These are phyloP conservation scores for Lanius ludovicianus DNA, from an alignment of 2,113 vertebrate species.

Conservation along the genomic window DNA sequence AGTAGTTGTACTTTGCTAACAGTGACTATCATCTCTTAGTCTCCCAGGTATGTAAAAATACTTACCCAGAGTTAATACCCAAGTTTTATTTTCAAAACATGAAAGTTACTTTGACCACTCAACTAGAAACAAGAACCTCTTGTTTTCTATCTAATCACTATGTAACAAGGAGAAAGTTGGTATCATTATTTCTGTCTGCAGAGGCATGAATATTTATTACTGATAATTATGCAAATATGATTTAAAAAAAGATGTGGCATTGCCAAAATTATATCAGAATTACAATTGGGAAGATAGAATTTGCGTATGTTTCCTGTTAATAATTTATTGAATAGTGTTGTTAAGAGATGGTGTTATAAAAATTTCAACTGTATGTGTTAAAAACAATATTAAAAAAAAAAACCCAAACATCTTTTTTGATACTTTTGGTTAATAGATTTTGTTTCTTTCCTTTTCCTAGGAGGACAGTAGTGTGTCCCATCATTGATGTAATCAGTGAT, in stretches of 20 bases:
- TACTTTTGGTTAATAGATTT: neutral
- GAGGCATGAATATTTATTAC: neutral
- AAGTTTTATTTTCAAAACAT: neutral
- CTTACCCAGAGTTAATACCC: neutral
- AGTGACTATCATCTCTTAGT: neutral
- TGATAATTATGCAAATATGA: neutral
- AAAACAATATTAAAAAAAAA: neutral
- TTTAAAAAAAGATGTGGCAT: neutral
- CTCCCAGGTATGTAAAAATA: neutral
- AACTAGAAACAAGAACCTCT: neutral
- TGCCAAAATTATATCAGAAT: neutral
- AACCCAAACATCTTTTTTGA: neutral
- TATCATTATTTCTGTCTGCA: neutral
- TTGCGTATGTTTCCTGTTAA: neutral
- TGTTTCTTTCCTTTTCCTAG: constrained; percentile 65
- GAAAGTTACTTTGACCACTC: neutral
- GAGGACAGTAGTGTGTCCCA: constrained; percentile 95
- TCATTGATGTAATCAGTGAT: constrained; percentile 98
- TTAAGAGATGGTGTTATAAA: neutral
- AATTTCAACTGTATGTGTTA: neutral
- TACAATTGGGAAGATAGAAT: neutral
- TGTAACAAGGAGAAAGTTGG: neutral
- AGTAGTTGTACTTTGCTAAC: neutral
- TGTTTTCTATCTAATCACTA: neutral
- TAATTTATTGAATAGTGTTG: neutral